These are phyloP conservation scores for Drosophila tani DNA, from an alignment of 1,140 invertebrate species.

Conservation along the genomic window DNA sequence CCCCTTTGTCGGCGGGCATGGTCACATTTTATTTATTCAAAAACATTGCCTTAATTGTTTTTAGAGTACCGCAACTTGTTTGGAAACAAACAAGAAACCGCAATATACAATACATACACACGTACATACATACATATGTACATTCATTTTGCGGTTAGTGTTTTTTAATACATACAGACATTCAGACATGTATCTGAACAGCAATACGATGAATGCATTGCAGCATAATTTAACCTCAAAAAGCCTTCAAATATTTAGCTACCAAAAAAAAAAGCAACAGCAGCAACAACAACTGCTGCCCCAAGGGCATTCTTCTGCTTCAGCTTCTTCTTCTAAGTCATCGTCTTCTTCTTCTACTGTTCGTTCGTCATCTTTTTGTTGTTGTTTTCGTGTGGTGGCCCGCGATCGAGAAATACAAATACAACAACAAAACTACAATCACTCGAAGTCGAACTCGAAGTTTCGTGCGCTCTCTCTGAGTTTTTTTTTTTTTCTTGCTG, in stretches of 20 bases:
- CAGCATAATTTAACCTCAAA: conserved; percentile 49
- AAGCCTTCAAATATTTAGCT: conserved; percentile 46
- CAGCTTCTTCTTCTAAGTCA: conserved; percentile 15
- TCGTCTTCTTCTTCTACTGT: conserved; percentile 20
- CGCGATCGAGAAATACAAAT: conserved; percentile 39
- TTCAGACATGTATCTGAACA: conserved; percentile 16
- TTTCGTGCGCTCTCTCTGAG: conserved; percentile 18
- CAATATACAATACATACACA: conserved; percentile 6
- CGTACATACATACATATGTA: conserved; percentile 1
- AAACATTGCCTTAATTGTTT: conserved; percentile 19
- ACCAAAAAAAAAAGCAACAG: conserved; percentile 23
- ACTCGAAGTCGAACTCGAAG: conserved; percentile 38
- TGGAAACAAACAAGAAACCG: conserved; percentile 28
- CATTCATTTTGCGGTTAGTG: conserved; percentile 20
- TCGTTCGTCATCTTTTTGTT: conserved; percentile 28
- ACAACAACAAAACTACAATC: conserved; percentile 22
- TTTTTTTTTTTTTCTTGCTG: conserved; percentile 6
- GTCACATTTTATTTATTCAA: background rate
- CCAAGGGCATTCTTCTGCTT: conserved; percentile 40
- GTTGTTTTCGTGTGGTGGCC: conserved; percentile 24
- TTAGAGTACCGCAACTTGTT: conserved; percentile 22
- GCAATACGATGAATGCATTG: conserved; percentile 36
- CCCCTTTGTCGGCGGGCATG: background rate
- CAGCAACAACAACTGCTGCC: conserved; percentile 20
- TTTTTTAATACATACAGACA: conserved; percentile 4